These are phyloP conservation scores for Harpagoxenus sublaevis DNA, from an alignment of 2,888 invertebrate genomes.

Conservation along the genomic window DNA sequence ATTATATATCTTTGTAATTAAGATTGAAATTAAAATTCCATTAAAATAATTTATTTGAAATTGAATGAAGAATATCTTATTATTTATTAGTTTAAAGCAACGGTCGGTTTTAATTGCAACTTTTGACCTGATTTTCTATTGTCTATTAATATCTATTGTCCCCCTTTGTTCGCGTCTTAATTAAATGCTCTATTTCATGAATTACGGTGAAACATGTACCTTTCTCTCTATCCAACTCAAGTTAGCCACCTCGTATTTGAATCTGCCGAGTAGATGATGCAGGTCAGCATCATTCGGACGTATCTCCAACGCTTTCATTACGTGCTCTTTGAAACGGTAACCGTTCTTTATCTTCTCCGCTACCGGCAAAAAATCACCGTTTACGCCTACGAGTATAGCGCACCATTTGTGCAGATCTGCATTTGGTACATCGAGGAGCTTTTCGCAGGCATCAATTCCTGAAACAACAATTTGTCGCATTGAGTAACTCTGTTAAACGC, in stretches of 20 bases:
- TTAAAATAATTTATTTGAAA: neutral
- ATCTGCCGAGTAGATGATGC: conserved; percentile 91
- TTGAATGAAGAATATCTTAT: neutral
- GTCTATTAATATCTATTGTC: neutral
- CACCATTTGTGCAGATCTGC: conserved; percentile 91
- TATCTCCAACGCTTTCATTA: conserved; percentile 89
- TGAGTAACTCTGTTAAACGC: neutral
- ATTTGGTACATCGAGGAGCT: conserved; percentile 87
- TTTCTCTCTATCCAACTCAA: conserved; percentile 90
- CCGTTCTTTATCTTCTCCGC: conserved; percentile 90
- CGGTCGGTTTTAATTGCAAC: neutral
- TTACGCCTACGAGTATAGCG: conserved; percentile 90
- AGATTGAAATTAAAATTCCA: neutral
- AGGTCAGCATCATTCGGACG: conserved; percentile 89
- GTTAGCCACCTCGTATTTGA: conserved; percentile 89
- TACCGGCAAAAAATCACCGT: conserved; percentile 88
- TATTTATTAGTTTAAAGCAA: neutral
- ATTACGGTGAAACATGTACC: conserved; percentile 70
- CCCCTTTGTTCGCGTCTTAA: neutral
- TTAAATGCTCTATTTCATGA: neutral
- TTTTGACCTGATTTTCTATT: neutral
- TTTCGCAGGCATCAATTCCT: conserved; percentile 87
- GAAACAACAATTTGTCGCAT: neutral
- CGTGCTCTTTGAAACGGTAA: conserved; percentile 89
- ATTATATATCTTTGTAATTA: neutral